Evolutionary conservation across 2,888 invertebrate species (phyloP).

Genomic region (Drosophila mulleri): DNA sequence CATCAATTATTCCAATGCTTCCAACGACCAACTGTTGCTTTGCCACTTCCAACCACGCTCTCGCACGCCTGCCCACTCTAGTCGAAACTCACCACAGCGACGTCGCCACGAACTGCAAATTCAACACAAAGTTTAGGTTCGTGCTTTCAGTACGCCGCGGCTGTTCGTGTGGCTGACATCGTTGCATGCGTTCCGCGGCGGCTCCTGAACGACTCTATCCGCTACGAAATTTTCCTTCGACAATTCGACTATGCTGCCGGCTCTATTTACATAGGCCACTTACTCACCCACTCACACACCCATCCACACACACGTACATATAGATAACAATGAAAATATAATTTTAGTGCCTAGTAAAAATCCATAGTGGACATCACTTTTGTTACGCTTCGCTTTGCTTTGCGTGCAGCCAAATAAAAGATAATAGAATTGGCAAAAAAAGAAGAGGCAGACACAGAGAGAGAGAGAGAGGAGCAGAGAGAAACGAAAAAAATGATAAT

Average conservation of each 20-base stretch:
- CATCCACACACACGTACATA: conserved; percentile 17
- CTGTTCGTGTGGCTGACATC: conserved; percentile 3
- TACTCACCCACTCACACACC: background rate
- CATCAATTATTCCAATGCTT: conserved; percentile 46
- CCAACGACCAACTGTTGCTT: conserved; percentile 62
- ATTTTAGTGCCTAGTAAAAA: conserved; percentile 74
- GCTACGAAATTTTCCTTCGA: background rate
- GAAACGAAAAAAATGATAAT: conserved; percentile 26
- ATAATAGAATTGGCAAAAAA: conserved; percentile 41
- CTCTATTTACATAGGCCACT: conserved; percentile 44
- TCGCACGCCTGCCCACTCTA: background rate
- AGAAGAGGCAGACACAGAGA: background rate
- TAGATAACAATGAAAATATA: conserved; percentile 73
- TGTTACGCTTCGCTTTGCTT: conserved; percentile 64
- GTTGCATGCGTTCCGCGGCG: background rate
- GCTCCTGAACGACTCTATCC: no score
- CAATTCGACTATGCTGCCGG: conserved; percentile 7
- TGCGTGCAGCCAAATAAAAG: conserved; percentile 57
- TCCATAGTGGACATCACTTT: conserved; percentile 66
- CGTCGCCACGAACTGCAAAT: background rate
- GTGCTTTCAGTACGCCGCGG: conserved; percentile 16
- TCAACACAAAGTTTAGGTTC: conserved; percentile 26
- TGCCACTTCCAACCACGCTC: conserved; percentile 1
- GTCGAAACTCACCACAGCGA: conserved; percentile 32
- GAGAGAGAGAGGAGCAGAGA: background rate